Conservation (phyloP, 2,888 invertebrate species). For the Hipparchia semele region DNA sequence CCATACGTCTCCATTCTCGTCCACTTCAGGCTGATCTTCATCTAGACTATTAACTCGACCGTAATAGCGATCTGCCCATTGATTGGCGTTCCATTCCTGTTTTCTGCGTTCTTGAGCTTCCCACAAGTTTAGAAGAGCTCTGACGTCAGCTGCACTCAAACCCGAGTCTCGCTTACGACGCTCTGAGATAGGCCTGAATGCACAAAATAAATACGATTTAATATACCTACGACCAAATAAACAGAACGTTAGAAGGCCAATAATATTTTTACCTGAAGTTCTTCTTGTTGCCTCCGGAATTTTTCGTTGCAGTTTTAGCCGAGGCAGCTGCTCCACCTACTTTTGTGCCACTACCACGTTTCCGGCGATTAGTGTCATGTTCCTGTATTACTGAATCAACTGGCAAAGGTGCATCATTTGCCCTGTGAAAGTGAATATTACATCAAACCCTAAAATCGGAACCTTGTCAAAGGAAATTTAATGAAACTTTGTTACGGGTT, state of each 20-base stretch:
- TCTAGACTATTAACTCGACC: conserved; percentile 67
- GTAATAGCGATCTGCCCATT: conserved; percentile 71
- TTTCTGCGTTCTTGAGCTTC: conserved; percentile 83
- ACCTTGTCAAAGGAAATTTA: neutral
- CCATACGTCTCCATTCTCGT: conserved; percentile 83
- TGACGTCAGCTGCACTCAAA: conserved; percentile 84
- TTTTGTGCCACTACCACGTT: conserved; percentile 74
- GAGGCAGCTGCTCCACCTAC: conserved; percentile 76
- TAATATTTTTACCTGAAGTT: conserved; percentile 63
- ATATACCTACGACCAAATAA: neutral
- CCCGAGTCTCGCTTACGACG: conserved; percentile 84
- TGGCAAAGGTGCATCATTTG: conserved; percentile 65
- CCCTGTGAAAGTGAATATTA: conserved; percentile 48
- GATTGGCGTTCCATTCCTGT: conserved; percentile 76
- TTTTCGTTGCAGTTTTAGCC: conserved; percentile 75
- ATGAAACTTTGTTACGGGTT: neutral
- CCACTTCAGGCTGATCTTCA: conserved; percentile 77
- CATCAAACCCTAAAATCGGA: neutral
- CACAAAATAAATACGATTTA: conserved; percentile 1
- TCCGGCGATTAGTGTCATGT: conserved; percentile 65
- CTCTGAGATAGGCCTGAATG: conserved; percentile 66
- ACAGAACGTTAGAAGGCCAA: conserved; percentile 9
- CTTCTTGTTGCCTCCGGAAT: conserved; percentile 75
- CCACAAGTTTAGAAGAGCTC: conserved; percentile 84
- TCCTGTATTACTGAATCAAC: conserved; percentile 63